A percentile compares a stretch with the other conserved stretches of the same genome.
These are phyloP conservation scores for Cyclopterus lumpus DNA, from an alignment of 2,797 vertebrate genomes.

Conservation along the genomic window DNA sequence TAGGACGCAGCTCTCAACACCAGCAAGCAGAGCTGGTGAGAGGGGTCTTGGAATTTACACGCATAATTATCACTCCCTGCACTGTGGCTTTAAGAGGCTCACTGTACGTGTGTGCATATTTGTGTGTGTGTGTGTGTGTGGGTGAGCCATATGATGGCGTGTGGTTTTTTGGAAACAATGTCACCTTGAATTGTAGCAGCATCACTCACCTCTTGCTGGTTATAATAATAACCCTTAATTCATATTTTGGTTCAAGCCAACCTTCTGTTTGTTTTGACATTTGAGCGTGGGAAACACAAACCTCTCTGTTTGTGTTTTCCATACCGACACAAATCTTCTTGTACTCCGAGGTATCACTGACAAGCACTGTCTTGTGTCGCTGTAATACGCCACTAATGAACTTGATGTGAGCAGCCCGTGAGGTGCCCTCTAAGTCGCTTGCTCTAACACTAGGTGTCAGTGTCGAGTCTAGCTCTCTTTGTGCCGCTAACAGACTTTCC, in stretches of 20 bases:
- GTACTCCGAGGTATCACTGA: constrained; percentile 39
- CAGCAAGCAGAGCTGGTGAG: constrained; percentile 62
- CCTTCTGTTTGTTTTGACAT: constrained; percentile 73
- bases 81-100: constrained; percentile 65
- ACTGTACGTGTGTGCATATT: constrained; percentile 10
- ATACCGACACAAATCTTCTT: constrained; percentile 53
- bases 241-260: constrained; percentile 73
- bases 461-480: constrained; percentile 62
- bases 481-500: constrained; percentile 41
- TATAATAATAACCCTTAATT: constrained; percentile 56
- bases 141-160: constrained; percentile 35
- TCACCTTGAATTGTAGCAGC: constrained; percentile 61
- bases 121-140: constrained; percentile 30
- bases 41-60: constrained; percentile 76
- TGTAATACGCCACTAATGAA: constrained; percentile 39
- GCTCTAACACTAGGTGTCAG: constrained; percentile 78
- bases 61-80: constrained; percentile 78
- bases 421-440: constrained; percentile 21
- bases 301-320: constrained; percentile 60
- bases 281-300: constrained; percentile 75
- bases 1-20: constrained; percentile 72
- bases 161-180: constrained; percentile 64
- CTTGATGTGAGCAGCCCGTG: constrained; percentile 15
- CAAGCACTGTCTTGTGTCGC: constrained; percentile 48
- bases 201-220: constrained; percentile 60